Evolutionary conservation across 2,797 vertebrate species (phyloP).

Genomic region (Pangasius macronema): DNA sequence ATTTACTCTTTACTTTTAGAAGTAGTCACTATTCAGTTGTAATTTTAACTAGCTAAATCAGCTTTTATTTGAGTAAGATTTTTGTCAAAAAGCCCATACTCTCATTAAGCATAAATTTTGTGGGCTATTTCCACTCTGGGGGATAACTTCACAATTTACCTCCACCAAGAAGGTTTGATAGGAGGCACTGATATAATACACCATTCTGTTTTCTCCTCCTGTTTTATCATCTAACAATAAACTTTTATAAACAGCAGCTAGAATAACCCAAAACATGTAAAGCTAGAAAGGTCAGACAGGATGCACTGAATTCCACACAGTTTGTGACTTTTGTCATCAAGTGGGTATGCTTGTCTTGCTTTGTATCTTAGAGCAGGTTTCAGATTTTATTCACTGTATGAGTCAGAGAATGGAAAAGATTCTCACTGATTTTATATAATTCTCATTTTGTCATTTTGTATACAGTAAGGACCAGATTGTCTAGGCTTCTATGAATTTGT

Average conservation of each 20-base stretch:
- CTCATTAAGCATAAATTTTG: background rate
- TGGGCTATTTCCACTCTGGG: too few species aligned
- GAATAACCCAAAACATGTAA: background rate
- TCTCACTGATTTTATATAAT: background rate
- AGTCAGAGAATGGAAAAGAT: background rate
- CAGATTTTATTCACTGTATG: background rate
- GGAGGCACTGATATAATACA: background rate
- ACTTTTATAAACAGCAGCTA: background rate
- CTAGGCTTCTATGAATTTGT: background rate
- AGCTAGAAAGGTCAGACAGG: background rate
- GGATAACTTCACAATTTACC: background rate
- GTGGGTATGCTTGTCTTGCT: background rate
- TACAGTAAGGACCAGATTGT: background rate
- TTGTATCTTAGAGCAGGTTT: constrained; percentile 2
- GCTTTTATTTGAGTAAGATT: background rate
- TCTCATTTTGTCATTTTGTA: background rate
- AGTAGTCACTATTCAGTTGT: background rate
- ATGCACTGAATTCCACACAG: background rate
- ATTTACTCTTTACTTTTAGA: background rate
- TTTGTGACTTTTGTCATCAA: background rate
- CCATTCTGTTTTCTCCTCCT: background rate
- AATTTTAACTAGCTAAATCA: background rate
- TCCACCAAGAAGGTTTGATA: background rate
- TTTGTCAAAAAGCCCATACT: background rate
- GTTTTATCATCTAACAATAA: background rate